Base-by-base conservation (phyloP, 2,797 vertebrate species). In the Gymnopithys bicolor region DNA sequence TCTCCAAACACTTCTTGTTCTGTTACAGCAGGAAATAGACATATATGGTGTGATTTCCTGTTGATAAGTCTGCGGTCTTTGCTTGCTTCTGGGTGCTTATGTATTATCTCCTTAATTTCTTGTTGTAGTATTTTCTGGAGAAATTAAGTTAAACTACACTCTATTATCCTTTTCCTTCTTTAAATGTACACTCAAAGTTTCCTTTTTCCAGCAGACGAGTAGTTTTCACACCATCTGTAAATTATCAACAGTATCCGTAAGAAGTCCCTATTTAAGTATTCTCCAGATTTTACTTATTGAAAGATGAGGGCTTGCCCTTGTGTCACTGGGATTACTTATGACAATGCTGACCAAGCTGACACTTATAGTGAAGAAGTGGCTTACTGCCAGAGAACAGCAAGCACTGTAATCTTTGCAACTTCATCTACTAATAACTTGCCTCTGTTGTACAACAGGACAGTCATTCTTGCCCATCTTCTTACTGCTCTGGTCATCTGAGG, bases 361-460 rank as follows among this genome's bases (percentile, higher is more conserved):
- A 87, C 64, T 93, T 89, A 8, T 25, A 89, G 75, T 30, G 52
- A 92, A 75, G 73, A 51, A 46, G 87, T 87, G 96, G 95, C 91
- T 92, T 70, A 32, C 81, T 92, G 94, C 91, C 89, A 95, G 82
- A 83, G 16, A 85, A 21, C 68, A 83, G 89, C 85, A 91, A 94
- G 95, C 49, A 70, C 84, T 52, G 71, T 87, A 93, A 87, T 93
- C 93, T 96, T 94, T 93, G 79, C 82, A 93, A 92, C 82, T 92
- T 93, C 64, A 91, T 80, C 87, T 92, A 67, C 81, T 89, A 87
- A 82, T 87, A 93, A 93, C 22, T 70, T 92, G 60, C 60, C 84
- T 66, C 70, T 70, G 49, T 89, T 96, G 81, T 89, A 49, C 84
- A 95, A 95, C 45, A 94, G 41, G 32, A 62, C 41, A 77, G 74